Evolutionary conservation across 2,888 invertebrate species (phyloP).

Genomic region (Dryomyza anilis): DNA sequence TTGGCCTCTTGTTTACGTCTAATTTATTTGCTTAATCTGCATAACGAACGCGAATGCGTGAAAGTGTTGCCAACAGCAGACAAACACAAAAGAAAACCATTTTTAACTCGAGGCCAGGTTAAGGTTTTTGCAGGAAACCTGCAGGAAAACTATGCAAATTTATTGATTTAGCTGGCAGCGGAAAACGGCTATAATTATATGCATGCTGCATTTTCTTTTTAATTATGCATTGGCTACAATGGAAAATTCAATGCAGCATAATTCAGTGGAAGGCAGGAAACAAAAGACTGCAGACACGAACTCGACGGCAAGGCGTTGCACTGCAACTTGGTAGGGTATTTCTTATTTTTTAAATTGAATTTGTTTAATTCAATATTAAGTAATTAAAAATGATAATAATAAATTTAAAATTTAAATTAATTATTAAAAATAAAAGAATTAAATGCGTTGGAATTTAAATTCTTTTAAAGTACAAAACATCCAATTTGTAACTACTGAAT

Average conservation of each 20-base stretch:
- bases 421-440: no score
- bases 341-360: neutral
- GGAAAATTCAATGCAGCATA: no score
- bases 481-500: no score
- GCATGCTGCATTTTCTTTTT: neutral
- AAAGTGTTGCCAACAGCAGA: no score
- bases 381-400: neutral
- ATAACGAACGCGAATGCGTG: neutral
- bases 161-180: no score
- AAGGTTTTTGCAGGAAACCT: neutral
- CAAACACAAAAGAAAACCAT: no score
- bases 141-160: neutral
- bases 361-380: neutral
- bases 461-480: no score
- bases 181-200: no score
- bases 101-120: neutral
- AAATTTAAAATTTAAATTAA: neutral
- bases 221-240: neutral
- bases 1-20: neutral
- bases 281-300: slow-evolving; percentile 27
- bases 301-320: neutral
- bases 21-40: neutral
- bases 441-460: no score
- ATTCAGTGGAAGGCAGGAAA: neutral
- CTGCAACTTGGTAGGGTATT: neutral